Conservation (phyloP, 2,797 vertebrate genomes). For the Mormyrus proboscirostris region DNA sequence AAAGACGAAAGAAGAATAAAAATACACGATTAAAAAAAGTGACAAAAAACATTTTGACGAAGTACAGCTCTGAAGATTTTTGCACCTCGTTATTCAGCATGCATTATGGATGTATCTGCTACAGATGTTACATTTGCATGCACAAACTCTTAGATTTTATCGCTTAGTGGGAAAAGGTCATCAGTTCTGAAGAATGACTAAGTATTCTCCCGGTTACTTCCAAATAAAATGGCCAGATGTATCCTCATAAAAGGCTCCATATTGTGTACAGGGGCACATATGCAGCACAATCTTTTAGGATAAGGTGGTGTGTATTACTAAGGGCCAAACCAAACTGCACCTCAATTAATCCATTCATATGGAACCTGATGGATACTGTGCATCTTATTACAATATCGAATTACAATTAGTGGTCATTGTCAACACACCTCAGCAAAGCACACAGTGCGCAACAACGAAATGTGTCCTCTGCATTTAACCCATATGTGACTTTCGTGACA, state of each 20-base stretch:
- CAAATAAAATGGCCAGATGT: background rate
- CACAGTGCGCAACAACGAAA: too few relatives aligned
- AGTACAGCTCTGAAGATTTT: background rate
- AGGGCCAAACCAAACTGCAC: background rate
- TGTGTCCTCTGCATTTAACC: too few relatives aligned
- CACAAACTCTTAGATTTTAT: background rate
- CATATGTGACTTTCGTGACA: too few relatives aligned
- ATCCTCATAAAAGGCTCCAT: background rate
- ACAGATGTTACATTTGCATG: constrained; percentile 5
- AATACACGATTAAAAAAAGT: background rate
- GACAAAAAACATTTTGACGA: background rate
- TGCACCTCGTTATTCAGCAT: background rate
- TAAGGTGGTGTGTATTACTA: background rate
- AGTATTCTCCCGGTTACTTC: background rate
- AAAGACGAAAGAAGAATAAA: background rate
- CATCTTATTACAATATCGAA: background rate
- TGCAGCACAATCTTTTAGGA: background rate
- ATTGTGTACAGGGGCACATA: background rate
- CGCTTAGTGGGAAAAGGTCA: background rate
- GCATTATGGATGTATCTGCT: background rate
- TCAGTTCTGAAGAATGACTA: background rate
- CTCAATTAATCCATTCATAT: background rate
- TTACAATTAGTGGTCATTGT: too few relatives aligned
- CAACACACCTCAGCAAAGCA: too few relatives aligned
- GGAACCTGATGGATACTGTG: background rate